A percentile compares a stretch with the other conserved stretches of the same genome.
phyloP scores from a whole-genome alignment of 2,797 vertebrate species.

The Gambelia wislizenii region DNA sequence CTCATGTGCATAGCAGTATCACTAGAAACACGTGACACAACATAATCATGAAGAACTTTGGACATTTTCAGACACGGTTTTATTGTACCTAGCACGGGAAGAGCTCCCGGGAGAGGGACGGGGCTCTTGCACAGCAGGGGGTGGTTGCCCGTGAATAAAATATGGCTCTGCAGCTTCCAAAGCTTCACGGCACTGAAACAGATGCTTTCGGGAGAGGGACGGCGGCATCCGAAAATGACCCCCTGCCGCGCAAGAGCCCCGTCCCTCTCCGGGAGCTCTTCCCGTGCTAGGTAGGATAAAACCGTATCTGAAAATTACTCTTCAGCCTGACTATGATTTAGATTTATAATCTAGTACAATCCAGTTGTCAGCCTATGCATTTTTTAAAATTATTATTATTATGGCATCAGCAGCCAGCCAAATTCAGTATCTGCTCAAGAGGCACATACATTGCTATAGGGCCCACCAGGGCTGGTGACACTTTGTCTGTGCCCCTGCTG shows the following conservation, averaged over 20 bases:
- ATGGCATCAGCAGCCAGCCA: neutral
- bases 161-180: too few species aligned
- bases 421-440: neutral
- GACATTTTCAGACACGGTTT: too few species aligned
- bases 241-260: too few species aligned
- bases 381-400: neutral
- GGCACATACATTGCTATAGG: neutral
- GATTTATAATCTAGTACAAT: neutral
- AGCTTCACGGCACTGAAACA: too few species aligned
- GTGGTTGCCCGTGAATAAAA: too few species aligned
- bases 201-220: too few species aligned
- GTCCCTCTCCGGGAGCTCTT: too few species aligned
- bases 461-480: neutral
- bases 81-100: too few species aligned
- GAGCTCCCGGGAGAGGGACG: too few species aligned
- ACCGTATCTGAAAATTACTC: neutral
- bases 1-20: neutral
- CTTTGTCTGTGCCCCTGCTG: neutral
- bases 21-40: neutral
- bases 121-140: too few species aligned
- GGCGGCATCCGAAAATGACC: too few species aligned
- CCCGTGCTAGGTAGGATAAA: too few species aligned
- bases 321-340: neutral
- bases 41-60: neutral
- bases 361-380: neutral